Base-by-base conservation (phyloP, 2,797 vertebrate genomes). In the Odontamblyopus lacepedii region DNA sequence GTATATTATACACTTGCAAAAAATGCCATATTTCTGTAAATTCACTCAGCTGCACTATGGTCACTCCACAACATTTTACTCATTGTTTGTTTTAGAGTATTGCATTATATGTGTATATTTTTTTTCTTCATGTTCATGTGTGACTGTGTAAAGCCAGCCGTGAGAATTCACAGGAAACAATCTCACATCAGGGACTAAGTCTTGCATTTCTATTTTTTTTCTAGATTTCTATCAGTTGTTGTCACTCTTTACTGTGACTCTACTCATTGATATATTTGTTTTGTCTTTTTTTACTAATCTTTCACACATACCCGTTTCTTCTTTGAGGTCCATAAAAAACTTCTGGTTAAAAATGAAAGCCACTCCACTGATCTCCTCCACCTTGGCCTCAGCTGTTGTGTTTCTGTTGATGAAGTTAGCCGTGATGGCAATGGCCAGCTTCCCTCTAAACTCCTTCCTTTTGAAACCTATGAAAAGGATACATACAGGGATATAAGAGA, bases 271-370 rank as follows among this genome's bases (percentile, higher is more conserved):
- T 12, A 3, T 60, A 6, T 62, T 62, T 62, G 16, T 62, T 35
- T 32, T 35, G 26, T 32, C 15, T 30, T 61, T 29, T 29, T 30
- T 29, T 13, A 44, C 16, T 63, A 35, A 5, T 11, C 30, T 35
- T n/a, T 41, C 3, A 60, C 26, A 74, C 89, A 57, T 77, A 99
- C 98, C 98, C 5, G 97, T 98, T 86, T 98, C 96, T 76, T 98
- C 96, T 91, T 95, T 98, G 73, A 99, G 95, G 85, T 99, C 97
- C 72, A 95, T 96, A 82, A 99, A 99, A 89, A 99, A 99, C 89
- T 99, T 99, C 91, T 99, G 98, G 87, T 99, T 99, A 90, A 99
- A 99, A 90, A 99, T 99, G 84, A 99, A 99, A 87, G 98, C 98
- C 79, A 99, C 97, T 0, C 98, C 98, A 2, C 98, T 99, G 71